A percentile compares a stretch with the other conserved stretches of the same genome.
Conservation (phyloP, 2,888 invertebrate genomes). For the Diogma glabrata region DNA sequence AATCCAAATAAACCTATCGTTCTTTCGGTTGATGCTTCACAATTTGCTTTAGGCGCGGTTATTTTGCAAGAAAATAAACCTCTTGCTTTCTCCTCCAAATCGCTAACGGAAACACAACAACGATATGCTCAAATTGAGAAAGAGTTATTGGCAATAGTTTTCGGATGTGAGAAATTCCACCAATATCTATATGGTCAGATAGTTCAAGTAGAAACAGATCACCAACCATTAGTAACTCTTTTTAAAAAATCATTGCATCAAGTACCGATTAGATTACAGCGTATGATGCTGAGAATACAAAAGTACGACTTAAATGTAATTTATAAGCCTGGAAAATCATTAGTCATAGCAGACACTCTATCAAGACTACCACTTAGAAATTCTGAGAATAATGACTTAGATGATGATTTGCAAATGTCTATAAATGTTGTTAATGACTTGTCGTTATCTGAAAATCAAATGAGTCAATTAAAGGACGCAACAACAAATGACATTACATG, state of each 20-base stretch:
- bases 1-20: background rate
- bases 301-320: background rate
- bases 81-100: background rate
- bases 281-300: background rate
- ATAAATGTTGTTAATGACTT: too few species aligned
- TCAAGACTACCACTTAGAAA: background rate
- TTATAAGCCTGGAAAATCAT: conserved; percentile 1
- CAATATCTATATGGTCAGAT: too few species aligned
- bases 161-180: too few species aligned
- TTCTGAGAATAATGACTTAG: background rate
- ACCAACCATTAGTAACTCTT: background rate
- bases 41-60: too few species aligned
- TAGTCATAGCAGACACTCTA: background rate
- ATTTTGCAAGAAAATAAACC: too few species aligned
- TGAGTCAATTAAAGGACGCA: background rate
- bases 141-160: too few species aligned
- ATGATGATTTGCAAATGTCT: too few species aligned
- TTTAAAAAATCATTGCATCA: too few species aligned
- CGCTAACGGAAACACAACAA: background rate
- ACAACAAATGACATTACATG: background rate
- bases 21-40: background rate
- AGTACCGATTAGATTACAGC: too few species aligned
- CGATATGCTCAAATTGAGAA: background rate
- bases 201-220: too few species aligned
- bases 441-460: background rate